Evolutionary conservation across 2,113 vertebrate genomes (phyloP), one percentile per base, ranked within the genome.

Genomic region (Crypturellus undulatus): DNA sequence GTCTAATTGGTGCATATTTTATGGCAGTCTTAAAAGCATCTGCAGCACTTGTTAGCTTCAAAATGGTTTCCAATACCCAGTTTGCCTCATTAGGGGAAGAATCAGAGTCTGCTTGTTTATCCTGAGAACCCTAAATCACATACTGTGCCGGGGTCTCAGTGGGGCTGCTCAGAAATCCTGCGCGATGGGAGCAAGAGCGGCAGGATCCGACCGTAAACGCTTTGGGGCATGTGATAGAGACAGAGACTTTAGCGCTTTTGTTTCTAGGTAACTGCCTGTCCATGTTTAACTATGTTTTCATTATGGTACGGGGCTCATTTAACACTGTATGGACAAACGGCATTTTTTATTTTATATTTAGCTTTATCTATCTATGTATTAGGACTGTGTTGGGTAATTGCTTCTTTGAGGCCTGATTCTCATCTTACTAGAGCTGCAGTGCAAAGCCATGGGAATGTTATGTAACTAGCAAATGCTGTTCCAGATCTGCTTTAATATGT

Each of bases 231-330:
- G 83, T 92, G 95, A 97, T 6, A 90, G 76, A 92, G 68, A 83
- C 62, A 96, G 76, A 87, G 63, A 94, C 89, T 87, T 75, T 72
- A 86, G 54, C 76, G 88, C 95, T 94, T 85, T 95, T 87, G 97
- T 97, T 97, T 96, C 97, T 96, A 97, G 95, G 97, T 97, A 93
- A 98, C 97, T 84, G 73, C 25, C 62, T 87, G 58, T n/a, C 52
- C 93, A 93, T 97, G 82, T 97, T 97, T 97, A 97, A 89, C 94
- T 68, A 52, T 97, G 93, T 97, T 98, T 97, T 96, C 84, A 88
- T 93, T 96, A 88, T 78, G 90, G 95, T 96, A 94, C 94, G 87
- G 94, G 86, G 95, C 91, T 96, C 94, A 82, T 97, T 97, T 96
- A 95, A 89, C 58, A 93, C 72, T 84, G 87, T 89, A 97, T 80